phyloP scores from a whole-genome alignment of 23 tunicate species.

The Corella eumyota region DNA sequence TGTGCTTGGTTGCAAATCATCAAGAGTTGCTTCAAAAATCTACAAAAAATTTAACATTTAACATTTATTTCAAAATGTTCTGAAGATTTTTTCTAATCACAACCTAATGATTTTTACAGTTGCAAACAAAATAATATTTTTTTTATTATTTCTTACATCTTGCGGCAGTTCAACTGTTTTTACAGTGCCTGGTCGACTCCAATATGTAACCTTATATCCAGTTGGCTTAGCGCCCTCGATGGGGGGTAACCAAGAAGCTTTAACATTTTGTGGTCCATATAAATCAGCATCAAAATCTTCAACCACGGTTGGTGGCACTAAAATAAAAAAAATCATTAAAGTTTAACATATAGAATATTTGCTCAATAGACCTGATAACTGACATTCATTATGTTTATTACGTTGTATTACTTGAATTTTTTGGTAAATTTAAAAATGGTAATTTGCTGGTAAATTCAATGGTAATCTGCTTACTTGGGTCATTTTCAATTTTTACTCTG shows the following conservation, averaged over 20 bases:
- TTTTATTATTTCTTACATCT: too few species aligned
- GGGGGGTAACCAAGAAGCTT: slow-evolving; percentile 48
- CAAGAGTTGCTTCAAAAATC: slow-evolving; percentile 18
- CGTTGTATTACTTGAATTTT: too few species aligned
- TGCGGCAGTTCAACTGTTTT: slow-evolving; percentile 42
- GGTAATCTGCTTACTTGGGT: slow-evolving; percentile 54
- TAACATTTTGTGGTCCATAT: slow-evolving; percentile 45
- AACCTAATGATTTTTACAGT: too few species aligned
- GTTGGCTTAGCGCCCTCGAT: slow-evolving; percentile 49
- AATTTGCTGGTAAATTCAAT: too few species aligned
- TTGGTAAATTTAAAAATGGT: too few species aligned
- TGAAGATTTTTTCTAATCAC: too few species aligned
- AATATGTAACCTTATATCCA: slow-evolving; percentile 77
- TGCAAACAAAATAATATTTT: too few species aligned
- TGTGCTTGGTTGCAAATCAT: slow-evolving; percentile 56
- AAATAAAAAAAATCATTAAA: neutral
- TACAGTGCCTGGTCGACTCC: slow-evolving; percentile 76
- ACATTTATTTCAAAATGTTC: too few species aligned
- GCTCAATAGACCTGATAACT: too few species aligned
- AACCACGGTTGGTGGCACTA: slow-evolving; percentile 73
- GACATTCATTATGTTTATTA: too few species aligned
- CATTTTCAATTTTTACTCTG: slow-evolving; percentile 55
- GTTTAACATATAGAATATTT: neutral
- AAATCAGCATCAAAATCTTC: slow-evolving; percentile 61
- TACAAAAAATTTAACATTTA: neutral